Conservation (phyloP, 2,888 invertebrate genomes). For the Alviniconcha strummeri region DNA sequence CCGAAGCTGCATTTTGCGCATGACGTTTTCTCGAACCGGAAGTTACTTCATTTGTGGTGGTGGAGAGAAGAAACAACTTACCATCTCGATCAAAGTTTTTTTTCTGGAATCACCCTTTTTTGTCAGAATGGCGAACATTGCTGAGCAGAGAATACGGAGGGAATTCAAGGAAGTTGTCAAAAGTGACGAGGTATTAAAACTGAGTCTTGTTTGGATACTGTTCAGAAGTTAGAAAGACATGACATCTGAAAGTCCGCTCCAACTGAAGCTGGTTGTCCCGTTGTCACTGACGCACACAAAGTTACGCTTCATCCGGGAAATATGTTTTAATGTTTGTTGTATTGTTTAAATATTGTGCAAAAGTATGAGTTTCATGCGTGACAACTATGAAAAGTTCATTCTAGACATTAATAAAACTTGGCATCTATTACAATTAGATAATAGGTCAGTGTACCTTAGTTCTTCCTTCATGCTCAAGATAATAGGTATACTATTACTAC, state of each 20-base stretch:
- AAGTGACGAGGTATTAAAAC: slow-evolving; percentile 90
- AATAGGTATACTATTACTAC: too few species aligned
- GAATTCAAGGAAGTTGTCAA: slow-evolving; percentile 99
- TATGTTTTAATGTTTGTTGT: too few species aligned
- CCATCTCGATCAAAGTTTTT: not conserved
- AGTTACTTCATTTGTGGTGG: slow-evolving; percentile 30
- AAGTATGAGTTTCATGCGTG: too few species aligned
- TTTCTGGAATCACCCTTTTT: not conserved
- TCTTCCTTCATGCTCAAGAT: too few species aligned
- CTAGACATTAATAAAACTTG: too few species aligned
- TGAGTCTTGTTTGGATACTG: too few species aligned
- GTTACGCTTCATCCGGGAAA: too few species aligned
- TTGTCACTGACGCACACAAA: slow-evolving; percentile 9
- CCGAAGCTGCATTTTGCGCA: slow-evolving; percentile 26
- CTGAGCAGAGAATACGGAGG: slow-evolving; percentile 94
- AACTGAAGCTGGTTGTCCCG: slow-evolving; percentile 3
- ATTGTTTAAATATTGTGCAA: too few species aligned
- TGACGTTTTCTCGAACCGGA: slow-evolving; percentile 30
- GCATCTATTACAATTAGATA: too few species aligned
- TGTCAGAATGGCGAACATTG: slow-evolving; percentile 80
- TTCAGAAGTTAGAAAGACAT: too few species aligned
- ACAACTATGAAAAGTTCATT: too few species aligned
- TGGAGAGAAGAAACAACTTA: slow-evolving; percentile 5
- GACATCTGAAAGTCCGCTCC: not conserved
- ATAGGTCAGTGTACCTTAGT: too few species aligned